Percentiles rank a stretch among this genome's conserved stretches.
Conservation (phyloP, 2,797 vertebrate genomes). For the Gambelia wislizenii region DNA sequence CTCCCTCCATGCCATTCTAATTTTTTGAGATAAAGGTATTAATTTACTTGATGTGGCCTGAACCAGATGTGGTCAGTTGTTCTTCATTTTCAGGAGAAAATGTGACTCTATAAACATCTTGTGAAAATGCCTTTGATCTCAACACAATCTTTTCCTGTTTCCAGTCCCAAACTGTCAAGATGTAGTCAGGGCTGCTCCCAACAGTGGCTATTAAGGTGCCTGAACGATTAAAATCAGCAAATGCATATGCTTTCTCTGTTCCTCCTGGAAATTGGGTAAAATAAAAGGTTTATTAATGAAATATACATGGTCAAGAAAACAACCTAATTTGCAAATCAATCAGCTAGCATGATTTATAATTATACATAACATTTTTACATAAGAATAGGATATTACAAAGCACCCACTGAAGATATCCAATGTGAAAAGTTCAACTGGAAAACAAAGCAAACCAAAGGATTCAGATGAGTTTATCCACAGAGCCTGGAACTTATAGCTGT, state of each 20-base stretch:
- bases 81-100: conserved; percentile 90
- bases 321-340: background rate
- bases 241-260: conserved; percentile 84
- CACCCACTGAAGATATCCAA: no score
- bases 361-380: background rate
- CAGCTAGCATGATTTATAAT: background rate
- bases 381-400: background rate
- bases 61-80: conserved; percentile 89
- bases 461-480: no score
- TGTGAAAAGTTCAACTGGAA: no score
- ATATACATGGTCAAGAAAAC: background rate
- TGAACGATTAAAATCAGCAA: conserved; percentile 85
- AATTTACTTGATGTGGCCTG: conserved; percentile 91
- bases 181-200: conserved; percentile 88
- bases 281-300: conserved; percentile 31
- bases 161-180: conserved; percentile 94
- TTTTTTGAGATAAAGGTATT: background rate
- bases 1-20: background rate
- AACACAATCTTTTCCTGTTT: conserved; percentile 86
- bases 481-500: no score
- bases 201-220: conserved; percentile 90
- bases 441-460: no score
- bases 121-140: conserved; percentile 89
- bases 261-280: conserved; percentile 81
- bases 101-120: conserved; percentile 89